Percentiles rank a stretch among this genome's conserved stretches.
These are phyloP conservation scores for Taurulus bubalis DNA, from an alignment of 2,113 vertebrate genomes.

Conservation along the genomic window DNA sequence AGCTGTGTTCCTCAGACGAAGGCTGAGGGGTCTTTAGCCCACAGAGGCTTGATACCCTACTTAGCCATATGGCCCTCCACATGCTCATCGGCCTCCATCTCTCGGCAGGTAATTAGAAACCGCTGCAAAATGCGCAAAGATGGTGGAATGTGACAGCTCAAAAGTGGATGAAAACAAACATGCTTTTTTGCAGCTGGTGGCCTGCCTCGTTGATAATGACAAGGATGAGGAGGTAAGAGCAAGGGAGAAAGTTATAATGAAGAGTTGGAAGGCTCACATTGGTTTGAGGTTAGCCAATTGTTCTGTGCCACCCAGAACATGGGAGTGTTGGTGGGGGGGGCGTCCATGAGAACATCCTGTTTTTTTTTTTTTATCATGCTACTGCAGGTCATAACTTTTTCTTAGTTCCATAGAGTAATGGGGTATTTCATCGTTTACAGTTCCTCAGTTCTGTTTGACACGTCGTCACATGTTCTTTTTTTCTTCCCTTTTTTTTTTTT, in stretches of 20 bases:
- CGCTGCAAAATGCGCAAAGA: conserved; percentile 42
- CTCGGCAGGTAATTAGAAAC: conserved; percentile 70
- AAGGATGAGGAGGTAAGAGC: conserved; percentile 29
- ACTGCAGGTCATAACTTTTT: conserved; percentile 4
- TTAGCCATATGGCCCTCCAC: conserved; percentile 62
- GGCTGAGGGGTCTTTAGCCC: conserved; percentile 37
- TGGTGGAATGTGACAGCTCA: conserved; percentile 50
- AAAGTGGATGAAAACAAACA: conserved; percentile 62
- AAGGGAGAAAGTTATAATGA: conserved; percentile 16
- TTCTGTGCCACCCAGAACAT: conserved; percentile 2
- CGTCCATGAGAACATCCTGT: conserved; percentile 11
- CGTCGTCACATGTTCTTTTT: conserved; percentile 25
- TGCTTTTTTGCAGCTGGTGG: conserved; percentile 17
- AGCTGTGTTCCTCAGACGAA: conserved; percentile 67
- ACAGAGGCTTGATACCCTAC: conserved; percentile 45
- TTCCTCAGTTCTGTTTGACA: conserved; percentile 27
- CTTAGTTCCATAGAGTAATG: neutral
- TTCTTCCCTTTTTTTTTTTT: neutral
- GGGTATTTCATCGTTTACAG: neutral
- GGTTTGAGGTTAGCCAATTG: conserved; percentile 38
- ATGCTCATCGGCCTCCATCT: conserved; percentile 44
- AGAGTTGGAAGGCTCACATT: neutral
- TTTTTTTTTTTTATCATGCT: neutral
- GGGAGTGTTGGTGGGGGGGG: conserved; percentile 3
- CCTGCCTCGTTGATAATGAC: conserved; percentile 43